Conservation (phyloP, 2,113 vertebrate genomes). For the Rhizomys pruinosus region DNA sequence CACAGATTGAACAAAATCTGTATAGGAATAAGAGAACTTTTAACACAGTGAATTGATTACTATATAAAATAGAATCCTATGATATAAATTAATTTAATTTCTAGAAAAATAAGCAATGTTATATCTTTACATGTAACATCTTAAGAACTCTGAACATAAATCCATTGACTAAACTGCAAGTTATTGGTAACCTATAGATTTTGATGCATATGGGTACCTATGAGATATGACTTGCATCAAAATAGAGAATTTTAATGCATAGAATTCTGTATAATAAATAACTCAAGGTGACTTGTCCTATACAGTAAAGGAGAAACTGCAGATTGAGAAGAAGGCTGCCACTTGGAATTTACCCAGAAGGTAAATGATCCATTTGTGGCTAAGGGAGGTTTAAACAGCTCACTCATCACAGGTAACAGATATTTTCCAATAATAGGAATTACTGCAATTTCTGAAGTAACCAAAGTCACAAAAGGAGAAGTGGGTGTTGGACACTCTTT, state of each 20-base stretch:
- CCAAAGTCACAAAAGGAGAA: conserved; percentile 42
- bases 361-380: conserved; percentile 17
- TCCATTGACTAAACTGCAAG: neutral
- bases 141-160: neutral
- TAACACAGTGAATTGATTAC: neutral
- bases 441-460: conserved; percentile 20
- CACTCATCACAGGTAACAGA: neutral
- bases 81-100: neutral
- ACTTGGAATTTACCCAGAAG: conserved; percentile 7
- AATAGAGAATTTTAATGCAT: neutral
- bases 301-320: conserved; percentile 34
- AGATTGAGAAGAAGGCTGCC: neutral
- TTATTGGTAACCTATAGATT: neutral
- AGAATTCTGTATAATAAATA: neutral
- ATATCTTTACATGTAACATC: neutral
- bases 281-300: neutral
- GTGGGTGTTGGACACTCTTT: neutral
- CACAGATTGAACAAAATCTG: neutral
- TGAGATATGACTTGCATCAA: neutral
- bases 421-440: neutral
- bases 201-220: neutral
- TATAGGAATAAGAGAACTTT: neutral
- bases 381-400: conserved; percentile 30
- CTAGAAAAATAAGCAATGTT: neutral
- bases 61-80: neutral